Evolutionary conservation across 2,797 vertebrate genomes (phyloP).

Genomic region (Pipistrellus kuhlii): DNA sequence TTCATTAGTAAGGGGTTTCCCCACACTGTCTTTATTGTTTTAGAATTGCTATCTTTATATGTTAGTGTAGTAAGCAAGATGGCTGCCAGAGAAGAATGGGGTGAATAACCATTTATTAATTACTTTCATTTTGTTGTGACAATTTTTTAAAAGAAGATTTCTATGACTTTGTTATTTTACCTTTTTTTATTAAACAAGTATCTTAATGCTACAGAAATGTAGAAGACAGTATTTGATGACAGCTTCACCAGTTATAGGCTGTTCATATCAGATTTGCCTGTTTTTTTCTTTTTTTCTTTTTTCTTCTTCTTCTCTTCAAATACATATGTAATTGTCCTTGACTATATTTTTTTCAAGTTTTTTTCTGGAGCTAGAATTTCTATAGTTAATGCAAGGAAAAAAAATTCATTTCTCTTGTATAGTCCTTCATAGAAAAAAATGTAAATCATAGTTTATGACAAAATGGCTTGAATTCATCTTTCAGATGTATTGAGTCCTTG

Average conservation of each 20-base stretch:
- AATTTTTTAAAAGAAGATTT: constrained; percentile 12
- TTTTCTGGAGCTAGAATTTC: constrained; percentile 37
- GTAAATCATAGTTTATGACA: constrained; percentile 42
- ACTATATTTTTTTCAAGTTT: constrained; percentile 39
- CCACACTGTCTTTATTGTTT: constrained; percentile 74
- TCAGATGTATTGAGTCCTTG: background rate
- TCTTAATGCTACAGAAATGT: constrained; percentile 24
- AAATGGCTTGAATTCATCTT: constrained; percentile 58
- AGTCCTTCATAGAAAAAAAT: constrained; percentile 37
- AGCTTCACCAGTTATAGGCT: background rate
- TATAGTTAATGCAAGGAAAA: constrained; percentile 17
- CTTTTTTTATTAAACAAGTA: background rate
- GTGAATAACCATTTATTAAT: constrained; percentile 45
- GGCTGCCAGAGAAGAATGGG: constrained; percentile 40
- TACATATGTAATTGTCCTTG: background rate
- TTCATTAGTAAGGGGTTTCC: constrained; percentile 76
- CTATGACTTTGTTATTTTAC: background rate
- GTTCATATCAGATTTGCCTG: background rate
- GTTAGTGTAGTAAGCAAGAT: constrained; percentile 64
- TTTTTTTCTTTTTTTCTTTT: constrained; percentile 23
- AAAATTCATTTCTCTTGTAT: constrained; percentile 2
- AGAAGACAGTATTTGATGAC: background rate
- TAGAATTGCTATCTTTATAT: constrained; percentile 67
- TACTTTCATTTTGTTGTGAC: background rate
- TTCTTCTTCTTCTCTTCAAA: constrained; percentile 22